These are phyloP conservation scores for Pseudocheirus occidentalis DNA, from an alignment of 2,797 vertebrate genomes.

Conservation along the genomic window DNA sequence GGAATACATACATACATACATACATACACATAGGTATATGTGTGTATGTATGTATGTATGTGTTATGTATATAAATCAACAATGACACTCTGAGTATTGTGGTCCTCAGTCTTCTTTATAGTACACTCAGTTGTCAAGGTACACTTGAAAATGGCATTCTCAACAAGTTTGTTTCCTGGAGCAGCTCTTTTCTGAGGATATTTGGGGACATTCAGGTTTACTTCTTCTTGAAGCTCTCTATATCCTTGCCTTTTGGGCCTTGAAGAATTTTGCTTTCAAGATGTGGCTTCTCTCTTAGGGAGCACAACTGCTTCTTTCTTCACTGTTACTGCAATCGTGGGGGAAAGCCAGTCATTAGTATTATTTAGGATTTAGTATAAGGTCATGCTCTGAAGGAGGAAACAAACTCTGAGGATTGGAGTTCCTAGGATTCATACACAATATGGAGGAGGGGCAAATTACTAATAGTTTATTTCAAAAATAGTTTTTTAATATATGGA, in stretches of 20 bases:
- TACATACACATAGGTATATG: background rate
- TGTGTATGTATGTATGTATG: background rate
- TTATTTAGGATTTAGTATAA: background rate
- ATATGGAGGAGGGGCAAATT: background rate
- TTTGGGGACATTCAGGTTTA: background rate
- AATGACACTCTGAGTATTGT: background rate
- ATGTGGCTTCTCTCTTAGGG: background rate
- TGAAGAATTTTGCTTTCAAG: background rate
- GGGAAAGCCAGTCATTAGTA: background rate
- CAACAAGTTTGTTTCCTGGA: background rate
- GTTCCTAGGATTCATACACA: background rate
- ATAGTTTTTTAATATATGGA: constrained; percentile 34
- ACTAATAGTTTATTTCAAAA: constrained; percentile 8
- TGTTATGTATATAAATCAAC: background rate
- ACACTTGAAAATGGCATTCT: background rate
- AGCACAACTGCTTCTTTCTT: background rate
- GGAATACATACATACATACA: background rate
- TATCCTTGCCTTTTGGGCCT: background rate
- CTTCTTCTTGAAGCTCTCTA: background rate
- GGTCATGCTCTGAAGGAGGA: background rate
- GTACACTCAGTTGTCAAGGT: background rate
- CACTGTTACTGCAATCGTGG: background rate
- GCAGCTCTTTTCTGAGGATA: background rate
- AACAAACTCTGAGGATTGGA: background rate
- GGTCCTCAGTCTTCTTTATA: background rate